These are phyloP conservation scores for Wiebesia pumilae DNA, from an alignment of 1,140 invertebrate genomes.

Conservation along the genomic window DNA sequence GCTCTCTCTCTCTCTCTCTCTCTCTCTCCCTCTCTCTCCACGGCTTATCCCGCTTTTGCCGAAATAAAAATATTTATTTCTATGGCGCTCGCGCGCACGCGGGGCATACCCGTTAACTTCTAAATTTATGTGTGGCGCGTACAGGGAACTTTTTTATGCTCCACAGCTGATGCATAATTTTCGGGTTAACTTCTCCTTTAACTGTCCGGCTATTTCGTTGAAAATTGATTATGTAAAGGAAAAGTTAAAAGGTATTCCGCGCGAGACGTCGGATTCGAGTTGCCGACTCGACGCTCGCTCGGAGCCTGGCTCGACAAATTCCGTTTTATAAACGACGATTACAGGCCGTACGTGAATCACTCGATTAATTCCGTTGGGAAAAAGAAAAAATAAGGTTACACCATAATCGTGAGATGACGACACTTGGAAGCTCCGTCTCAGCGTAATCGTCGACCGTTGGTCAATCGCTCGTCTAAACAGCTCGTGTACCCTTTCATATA, in stretches of 20 bases:
- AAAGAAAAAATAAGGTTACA: conserved; percentile 30
- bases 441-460: background rate
- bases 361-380: background rate
- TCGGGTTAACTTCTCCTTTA: background rate
- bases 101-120: background rate
- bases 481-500: background rate
- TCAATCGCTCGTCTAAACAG: background rate
- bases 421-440: background rate
- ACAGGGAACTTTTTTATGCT: background rate
- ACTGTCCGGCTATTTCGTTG: background rate
- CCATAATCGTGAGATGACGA: conserved; percentile 6
- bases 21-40: background rate
- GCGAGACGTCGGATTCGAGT: background rate
- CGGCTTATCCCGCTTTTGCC: conserved; percentile 4
- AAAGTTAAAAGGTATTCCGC: background rate
- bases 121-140: background rate
- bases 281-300: background rate
- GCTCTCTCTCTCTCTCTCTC: background rate
- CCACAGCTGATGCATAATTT: conserved; percentile 30
- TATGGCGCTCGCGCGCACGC: background rate
- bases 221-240: background rate
- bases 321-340: background rate
- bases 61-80: background rate
- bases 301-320: background rate
- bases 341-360: background rate